Percentiles rank a stretch among this genome's conserved stretches.
Evolutionary conservation across 2,113 vertebrate species (phyloP).

Genomic region (Pygathrix nemaeus): DNA sequence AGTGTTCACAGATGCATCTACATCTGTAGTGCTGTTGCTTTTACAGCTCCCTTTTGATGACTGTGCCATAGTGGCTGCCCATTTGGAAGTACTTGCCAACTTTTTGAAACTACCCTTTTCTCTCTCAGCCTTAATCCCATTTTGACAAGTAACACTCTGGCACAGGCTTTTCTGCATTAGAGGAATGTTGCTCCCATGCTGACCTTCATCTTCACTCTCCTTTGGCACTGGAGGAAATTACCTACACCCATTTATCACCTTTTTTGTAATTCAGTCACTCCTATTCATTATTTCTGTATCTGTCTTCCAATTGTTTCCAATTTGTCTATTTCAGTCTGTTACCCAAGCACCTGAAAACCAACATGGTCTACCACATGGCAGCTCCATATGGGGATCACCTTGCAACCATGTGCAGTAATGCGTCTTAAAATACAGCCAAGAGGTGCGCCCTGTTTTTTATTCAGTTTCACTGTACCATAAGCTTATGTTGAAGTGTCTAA

Average conservation of each 20-base stretch:
- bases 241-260: no score
- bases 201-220: not conserved
- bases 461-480: not conserved
- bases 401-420: not conserved
- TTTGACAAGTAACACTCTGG: not conserved
- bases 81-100: not conserved
- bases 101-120: not conserved
- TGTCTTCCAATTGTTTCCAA: not conserved
- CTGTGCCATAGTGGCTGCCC: not conserved
- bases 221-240: not conserved
- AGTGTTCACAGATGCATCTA: not conserved
- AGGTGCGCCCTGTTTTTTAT: not conserved
- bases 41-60: not conserved
- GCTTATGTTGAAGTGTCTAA: conserved; percentile 16
- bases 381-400: not conserved
- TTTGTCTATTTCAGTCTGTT: not conserved
- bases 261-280: not conserved
- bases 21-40: rapidly evolving
- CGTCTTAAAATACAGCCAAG: conserved; percentile 4
- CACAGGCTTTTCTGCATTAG: not conserved
- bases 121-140: not conserved
- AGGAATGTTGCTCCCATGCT: not conserved
- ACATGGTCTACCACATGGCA: not conserved
- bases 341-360: not conserved
- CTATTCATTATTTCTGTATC: not conserved